A percentile compares a stretch with the other conserved stretches of the same genome.
These are phyloP conservation scores for Mesocricetus auratus DNA, from an alignment of 2,113 vertebrate genomes.

Conservation along the genomic window DNA sequence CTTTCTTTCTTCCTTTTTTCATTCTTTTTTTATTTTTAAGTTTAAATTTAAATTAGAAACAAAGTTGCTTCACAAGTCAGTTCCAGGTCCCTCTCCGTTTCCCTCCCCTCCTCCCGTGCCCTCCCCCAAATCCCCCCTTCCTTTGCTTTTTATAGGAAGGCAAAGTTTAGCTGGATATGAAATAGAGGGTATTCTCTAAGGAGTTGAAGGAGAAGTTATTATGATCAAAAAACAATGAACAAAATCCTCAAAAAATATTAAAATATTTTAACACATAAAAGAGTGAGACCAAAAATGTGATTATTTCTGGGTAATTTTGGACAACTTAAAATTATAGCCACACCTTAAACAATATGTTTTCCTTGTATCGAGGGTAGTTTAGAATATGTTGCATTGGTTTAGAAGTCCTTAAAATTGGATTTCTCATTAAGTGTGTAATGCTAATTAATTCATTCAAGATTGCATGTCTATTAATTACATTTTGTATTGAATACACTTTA, in stretches of 20 bases:
- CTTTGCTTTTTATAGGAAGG: neutral
- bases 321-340: neutral
- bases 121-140: too few relatives aligned
- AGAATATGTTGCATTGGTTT: neutral
- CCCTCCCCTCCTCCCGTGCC: too few relatives aligned
- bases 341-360: neutral
- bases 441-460: neutral
- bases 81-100: too few relatives aligned
- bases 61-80: too few relatives aligned
- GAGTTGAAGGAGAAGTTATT: neutral
- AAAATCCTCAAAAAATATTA: neutral
- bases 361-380: neutral
- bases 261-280: neutral
- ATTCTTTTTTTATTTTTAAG: neutral
- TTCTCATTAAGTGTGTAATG: neutral
- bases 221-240: neutral
- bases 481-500: neutral
- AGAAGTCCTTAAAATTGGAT: neutral
- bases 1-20: neutral
- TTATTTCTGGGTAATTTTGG: neutral
- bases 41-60: too few relatives aligned
- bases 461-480: neutral
- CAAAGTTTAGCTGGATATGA: neutral
- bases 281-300: neutral
- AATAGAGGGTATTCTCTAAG: neutral